Evolutionary conservation across 2,113 vertebrate genomes (phyloP).

Genomic region (Apistogramma diplotaenia): DNA sequence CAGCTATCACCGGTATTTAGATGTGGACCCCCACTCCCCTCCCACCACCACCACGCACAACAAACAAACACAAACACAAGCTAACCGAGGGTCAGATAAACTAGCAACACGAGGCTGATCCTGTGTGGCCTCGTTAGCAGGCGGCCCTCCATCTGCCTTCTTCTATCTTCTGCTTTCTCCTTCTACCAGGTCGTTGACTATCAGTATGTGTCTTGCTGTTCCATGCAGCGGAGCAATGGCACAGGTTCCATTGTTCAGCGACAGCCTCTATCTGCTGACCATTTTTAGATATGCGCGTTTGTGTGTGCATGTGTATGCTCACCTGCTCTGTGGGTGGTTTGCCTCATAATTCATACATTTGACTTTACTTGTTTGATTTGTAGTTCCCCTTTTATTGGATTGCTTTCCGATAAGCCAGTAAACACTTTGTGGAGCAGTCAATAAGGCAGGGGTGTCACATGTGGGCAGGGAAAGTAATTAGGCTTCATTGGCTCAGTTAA

Average conservation of each 20-base stretch:
- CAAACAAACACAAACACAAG: constrained; percentile 23
- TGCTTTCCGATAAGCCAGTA: constrained; percentile 27
- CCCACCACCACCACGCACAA: background rate
- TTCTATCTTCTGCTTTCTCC: background rate
- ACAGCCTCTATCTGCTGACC: constrained; percentile 54
- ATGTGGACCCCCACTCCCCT: too few relatives aligned
- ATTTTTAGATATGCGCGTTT: constrained; percentile 14
- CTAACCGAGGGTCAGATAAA: constrained; percentile 31
- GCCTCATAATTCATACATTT: constrained; percentile 1
- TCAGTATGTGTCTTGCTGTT: constrained; percentile 45
- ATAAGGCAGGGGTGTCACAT: background rate
- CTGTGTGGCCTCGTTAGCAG: constrained; percentile 66
- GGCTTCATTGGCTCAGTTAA: background rate
- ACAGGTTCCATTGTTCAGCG: constrained; percentile 56
- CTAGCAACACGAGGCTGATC: constrained; percentile 30
- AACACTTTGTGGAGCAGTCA: background rate
- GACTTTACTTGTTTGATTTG: constrained; percentile 8
- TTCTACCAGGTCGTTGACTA: constrained; percentile 55
- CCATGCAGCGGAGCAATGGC: background rate
- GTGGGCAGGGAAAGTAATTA: background rate
- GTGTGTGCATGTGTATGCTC: constrained; percentile 23
- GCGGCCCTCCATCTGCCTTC: constrained; percentile 45
- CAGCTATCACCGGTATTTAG: background rate
- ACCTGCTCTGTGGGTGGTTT: constrained; percentile 44
- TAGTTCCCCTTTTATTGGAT: constrained; percentile 1